Percentiles rank a stretch among this genome's conserved stretches.
Evolutionary conservation across 2,888 invertebrate genomes (phyloP).

Genomic region (Archips xylosteana): DNA sequence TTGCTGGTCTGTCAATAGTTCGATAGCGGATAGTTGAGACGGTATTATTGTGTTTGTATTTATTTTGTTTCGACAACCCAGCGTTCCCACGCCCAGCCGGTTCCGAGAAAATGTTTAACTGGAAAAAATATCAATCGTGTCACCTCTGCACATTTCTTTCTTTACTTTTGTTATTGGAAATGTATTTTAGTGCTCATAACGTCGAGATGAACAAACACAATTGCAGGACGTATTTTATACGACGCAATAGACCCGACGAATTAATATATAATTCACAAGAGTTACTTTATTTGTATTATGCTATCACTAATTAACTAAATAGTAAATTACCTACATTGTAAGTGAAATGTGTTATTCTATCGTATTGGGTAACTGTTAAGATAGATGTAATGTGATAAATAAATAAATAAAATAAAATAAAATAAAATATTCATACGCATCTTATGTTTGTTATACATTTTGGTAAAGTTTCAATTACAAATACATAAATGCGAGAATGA

Average conservation of each 20-base stretch:
- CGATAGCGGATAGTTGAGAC: slow-evolving; percentile 56
- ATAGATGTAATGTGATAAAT: no score
- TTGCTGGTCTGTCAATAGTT: slow-evolving; percentile 65
- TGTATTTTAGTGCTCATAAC: not conserved
- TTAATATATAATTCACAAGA: not conserved
- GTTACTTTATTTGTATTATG: no score
- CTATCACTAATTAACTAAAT: no score
- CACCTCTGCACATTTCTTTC: slow-evolving; percentile 40
- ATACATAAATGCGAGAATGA: no score
- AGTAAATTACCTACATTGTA: no score
- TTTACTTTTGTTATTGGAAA: slow-evolving; percentile 34
- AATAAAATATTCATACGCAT: no score
- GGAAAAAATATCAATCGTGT: slow-evolving; percentile 49
- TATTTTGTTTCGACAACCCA: slow-evolving; percentile 61
- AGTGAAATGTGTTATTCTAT: no score
- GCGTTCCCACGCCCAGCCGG: slow-evolving; percentile 64
- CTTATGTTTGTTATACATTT: no score
- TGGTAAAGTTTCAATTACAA: no score
- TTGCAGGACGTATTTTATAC: not conserved
- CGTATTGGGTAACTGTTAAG: no score
- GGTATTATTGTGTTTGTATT: slow-evolving; percentile 68
- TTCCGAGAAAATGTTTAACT: slow-evolving; percentile 66
- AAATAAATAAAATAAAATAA: no score
- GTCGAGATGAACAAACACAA: not conserved
- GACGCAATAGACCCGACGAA: not conserved